Base-by-base conservation (phyloP, 1,140 invertebrate genomes). In the Aphelinus atriplicis region DNA sequence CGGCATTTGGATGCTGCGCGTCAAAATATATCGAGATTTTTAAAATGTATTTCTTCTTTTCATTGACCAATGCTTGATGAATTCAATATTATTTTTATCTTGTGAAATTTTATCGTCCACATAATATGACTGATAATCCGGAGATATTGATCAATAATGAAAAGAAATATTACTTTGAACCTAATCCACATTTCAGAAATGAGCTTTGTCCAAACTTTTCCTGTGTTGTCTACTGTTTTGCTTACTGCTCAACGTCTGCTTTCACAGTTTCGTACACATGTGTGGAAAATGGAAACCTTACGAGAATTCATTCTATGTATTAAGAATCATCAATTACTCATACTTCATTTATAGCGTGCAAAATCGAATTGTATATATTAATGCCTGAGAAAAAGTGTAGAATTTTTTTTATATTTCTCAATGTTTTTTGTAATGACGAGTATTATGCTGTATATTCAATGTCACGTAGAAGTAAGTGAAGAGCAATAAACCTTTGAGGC, bases 391-490 rank as follows among this genome's bases (percentile, higher is more conserved):
- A 53, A 66, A 3, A 66, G 55, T 42, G 26, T 51, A 9, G 1
- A 58, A 72, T 70, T 70, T 26, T 60, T 60, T 66, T 62, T 1
- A 73, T 62, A 43, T 68, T 68, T 9, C 63, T 10, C 46, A 55
- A 61, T 73, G n/a, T 74, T 68, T 74, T 9, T 63, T 7, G 48
- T 51, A 47, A 3, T n/a, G 62, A 67, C 9, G n/a, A 73, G 56
- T 63, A 74, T 68, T 74, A 68, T 74, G 46, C 26, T 56, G 51
- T 68, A 56, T 50, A 68, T 42, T 9, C 48, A 55, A 71, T 63
- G 42, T 62, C 56, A 48, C 3, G n/a, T 55, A 62, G 45, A 2
- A 68, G 43, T 56, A 68, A 61, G 57, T 63, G 43, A 46, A 51
- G 1, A 66, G 46, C 43, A 56, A 62, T 77, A 53, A 72, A 46